A percentile compares a stretch with the other conserved stretches of the same genome.
These are phyloP conservation scores for Desmodus rotundus DNA, from an alignment of 2,113 vertebrate genomes.

Conservation along the genomic window DNA sequence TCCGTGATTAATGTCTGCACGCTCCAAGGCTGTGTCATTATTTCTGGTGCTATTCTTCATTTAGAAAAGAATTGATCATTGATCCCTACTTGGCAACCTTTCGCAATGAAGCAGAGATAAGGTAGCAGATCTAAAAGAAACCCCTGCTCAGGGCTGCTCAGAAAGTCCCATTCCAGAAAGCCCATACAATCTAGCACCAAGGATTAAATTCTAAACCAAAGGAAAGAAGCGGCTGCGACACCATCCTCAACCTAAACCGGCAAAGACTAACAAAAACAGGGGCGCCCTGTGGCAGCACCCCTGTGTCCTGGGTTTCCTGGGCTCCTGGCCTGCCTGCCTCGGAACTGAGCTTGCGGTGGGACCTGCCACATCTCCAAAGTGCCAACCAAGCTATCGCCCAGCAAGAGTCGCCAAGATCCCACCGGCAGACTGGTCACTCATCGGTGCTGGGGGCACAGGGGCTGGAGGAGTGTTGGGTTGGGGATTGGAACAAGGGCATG, in stretches of 20 bases:
- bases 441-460: rapidly evolving
- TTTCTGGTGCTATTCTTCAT: not conserved
- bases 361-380: not conserved
- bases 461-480: not conserved
- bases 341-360: not conserved
- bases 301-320: not conserved
- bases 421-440: rapidly evolving
- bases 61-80: not conserved
- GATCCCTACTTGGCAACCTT: not conserved
- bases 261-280: not conserved
- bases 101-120: not conserved
- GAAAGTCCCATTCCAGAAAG: not conserved
- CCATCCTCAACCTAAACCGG: not conserved
- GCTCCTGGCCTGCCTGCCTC: not conserved
- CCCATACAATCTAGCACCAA: not conserved
- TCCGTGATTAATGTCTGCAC: not conserved
- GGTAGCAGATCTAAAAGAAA: not conserved
- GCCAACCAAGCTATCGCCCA: not conserved
- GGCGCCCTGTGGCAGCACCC: rapidly evolving
- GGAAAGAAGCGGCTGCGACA: not conserved
- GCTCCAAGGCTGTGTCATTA: not conserved
- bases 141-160: not conserved
- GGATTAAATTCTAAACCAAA: not conserved
- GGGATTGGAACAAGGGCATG: too few relatives aligned
- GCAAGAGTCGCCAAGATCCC: not conserved